These are phyloP conservation scores for Numenius phaeopus DNA, from an alignment of 2,797 vertebrate species.

Conservation along the genomic window DNA sequence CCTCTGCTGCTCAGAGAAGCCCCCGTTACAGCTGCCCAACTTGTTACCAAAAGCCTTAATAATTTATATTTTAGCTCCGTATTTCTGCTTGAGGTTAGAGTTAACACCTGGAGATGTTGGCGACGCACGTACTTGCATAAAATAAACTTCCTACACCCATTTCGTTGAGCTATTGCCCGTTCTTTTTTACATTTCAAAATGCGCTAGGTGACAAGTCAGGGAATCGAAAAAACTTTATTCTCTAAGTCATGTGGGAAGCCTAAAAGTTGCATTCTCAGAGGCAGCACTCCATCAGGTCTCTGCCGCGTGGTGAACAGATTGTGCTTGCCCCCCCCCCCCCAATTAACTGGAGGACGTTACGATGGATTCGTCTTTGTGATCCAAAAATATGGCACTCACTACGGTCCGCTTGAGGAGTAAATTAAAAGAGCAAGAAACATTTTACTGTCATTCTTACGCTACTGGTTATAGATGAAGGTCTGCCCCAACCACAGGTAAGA, in stretches of 20 bases:
- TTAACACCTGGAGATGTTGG: not conserved
- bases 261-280: not conserved
- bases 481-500: not conserved
- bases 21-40: not conserved
- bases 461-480: rapidly evolving
- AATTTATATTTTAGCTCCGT: not conserved
- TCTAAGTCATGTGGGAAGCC: not conserved
- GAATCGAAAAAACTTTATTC: not conserved
- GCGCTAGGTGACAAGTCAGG: not conserved
- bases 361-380: not conserved
- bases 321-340: not conserved
- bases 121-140: rapidly evolving
- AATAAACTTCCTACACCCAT: not conserved
- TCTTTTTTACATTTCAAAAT: not conserved
- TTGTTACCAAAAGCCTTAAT: not conserved
- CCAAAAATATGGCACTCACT: not conserved
- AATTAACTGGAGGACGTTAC: not conserved
- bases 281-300: not conserved
- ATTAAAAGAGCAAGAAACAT: not conserved
- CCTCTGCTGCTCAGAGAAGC: not conserved
- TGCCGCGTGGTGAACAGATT: not conserved
- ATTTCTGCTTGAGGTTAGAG: not conserved
- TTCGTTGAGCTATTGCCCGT: not conserved
- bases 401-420: not conserved
- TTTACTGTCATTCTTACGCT: rapidly evolving